Conservation (phyloP, 2,888 invertebrate species). For the Bombyx huttoni region DNA sequence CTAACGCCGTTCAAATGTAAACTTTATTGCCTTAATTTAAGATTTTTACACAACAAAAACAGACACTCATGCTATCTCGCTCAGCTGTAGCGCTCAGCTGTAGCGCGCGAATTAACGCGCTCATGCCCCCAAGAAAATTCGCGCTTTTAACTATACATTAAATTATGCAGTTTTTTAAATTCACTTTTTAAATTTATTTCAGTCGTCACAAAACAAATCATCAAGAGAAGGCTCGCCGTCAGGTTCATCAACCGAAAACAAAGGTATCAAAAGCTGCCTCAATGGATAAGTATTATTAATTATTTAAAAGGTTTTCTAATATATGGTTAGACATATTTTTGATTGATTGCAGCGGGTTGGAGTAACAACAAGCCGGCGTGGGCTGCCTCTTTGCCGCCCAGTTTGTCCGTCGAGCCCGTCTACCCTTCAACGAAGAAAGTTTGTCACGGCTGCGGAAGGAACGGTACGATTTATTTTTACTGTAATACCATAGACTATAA, state of each 20-base stretch:
- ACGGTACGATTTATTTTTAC: conserved; percentile 29
- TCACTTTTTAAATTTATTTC: too few species aligned
- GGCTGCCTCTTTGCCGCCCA: conserved; percentile 45
- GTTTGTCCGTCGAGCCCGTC: conserved; percentile 57
- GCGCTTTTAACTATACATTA: too few species aligned
- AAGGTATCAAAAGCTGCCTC: conserved; percentile 23
- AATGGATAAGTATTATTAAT: too few species aligned
- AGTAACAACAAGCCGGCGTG: conserved; percentile 43
- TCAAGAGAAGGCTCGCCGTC: conserved; percentile 61
- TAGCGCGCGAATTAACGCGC: too few species aligned
- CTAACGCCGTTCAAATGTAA: too few species aligned
- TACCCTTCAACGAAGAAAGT: conserved; percentile 45
- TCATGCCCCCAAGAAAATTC: too few species aligned
- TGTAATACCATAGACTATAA: background rate
- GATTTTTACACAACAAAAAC: too few species aligned
- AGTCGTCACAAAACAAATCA: conserved; percentile 42
- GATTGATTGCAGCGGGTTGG: conserved; percentile 27
- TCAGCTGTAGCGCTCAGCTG: too few species aligned
- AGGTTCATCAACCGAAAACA: conserved; percentile 54
- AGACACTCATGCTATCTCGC: too few species aligned
- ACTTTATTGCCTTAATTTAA: too few species aligned
- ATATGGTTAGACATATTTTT: background rate
- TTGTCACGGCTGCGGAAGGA: conserved; percentile 58
- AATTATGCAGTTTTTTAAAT: too few species aligned
- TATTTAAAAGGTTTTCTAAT: background rate